Evolutionary conservation across 1,140 invertebrate species (phyloP).

Genomic region (Adoxophyes honmai): DNA sequence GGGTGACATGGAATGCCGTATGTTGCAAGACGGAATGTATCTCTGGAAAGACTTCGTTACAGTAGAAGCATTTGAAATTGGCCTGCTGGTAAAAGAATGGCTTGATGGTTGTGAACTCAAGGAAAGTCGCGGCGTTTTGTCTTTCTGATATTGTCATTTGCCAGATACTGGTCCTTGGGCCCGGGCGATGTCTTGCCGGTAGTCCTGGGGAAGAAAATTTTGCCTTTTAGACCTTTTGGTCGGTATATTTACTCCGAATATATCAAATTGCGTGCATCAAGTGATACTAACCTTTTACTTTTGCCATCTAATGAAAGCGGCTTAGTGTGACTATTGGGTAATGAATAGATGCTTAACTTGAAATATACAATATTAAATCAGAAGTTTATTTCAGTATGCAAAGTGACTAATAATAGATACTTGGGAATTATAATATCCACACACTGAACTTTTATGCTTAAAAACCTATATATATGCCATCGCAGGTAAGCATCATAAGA

Average conservation of each 20-base stretch:
- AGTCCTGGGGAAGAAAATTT: conserved; percentile 55
- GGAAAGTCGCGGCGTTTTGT: conserved; percentile 60
- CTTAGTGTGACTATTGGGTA: background rate
- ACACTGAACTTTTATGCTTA: no score
- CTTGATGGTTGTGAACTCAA: conserved; percentile 55
- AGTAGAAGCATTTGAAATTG: conserved; percentile 71
- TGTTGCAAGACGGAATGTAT: conserved; percentile 56
- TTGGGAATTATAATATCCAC: no score
- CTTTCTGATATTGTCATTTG: conserved; percentile 69
- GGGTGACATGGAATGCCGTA: conserved; percentile 39
- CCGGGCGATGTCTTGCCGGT: conserved; percentile 32
- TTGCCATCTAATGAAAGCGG: background rate
- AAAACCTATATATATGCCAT: no score
- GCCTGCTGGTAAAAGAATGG: conserved; percentile 68
- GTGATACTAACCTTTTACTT: background rate
- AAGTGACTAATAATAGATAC: no score
- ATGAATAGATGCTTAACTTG: no score
- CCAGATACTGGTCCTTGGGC: conserved; percentile 60
- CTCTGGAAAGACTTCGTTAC: conserved; percentile 60
- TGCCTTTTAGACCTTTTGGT: conserved; percentile 19
- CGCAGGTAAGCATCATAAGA: no score
- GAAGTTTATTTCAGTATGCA: no score
- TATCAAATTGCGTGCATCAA: conserved; percentile 8
- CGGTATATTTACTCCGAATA: background rate
- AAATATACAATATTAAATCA: no score